A percentile compares a stretch with the other conserved stretches of the same genome.
Conservation (phyloP, 2,888 invertebrate species). For the Meteorus cinctellus region DNA sequence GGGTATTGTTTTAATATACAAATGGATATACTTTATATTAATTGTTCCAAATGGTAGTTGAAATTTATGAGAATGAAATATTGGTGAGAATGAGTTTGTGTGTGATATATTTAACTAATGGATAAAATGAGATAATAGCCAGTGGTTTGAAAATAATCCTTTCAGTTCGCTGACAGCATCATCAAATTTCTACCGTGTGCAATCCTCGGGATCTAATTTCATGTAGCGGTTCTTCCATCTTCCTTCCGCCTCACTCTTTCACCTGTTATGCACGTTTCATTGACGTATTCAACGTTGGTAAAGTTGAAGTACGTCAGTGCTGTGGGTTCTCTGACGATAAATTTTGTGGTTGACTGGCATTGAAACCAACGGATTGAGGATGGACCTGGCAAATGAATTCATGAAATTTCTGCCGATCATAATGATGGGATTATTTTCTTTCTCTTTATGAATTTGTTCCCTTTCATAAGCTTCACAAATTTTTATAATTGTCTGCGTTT, state of each 20-base stretch:
- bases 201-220: neutral
- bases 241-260: conserved; percentile 6
- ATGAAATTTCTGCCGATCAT: no score
- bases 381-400: no score
- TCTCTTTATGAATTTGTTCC: no score
- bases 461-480: no score
- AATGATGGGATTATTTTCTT: no score
- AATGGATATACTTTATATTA: neutral
- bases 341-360: conserved; percentile 15
- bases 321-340: conserved; percentile 19
- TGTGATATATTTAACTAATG: neutral
- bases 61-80: neutral
- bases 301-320: neutral
- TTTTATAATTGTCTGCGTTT: no score
- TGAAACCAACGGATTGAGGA: neutral
- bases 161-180: neutral
- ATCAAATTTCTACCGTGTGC: conserved; percentile 14
- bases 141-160: neutral
- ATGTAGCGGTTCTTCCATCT: neutral
- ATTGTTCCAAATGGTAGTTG: conserved; percentile 9
- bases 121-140: neutral
- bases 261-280: neutral
- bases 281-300: neutral
- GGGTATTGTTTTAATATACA: neutral
- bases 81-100: neutral